A percentile compares a stretch with the other conserved stretches of the same genome.
Conservation (phyloP, 2,113 vertebrate species). For the Chionomys nivalis region DNA sequence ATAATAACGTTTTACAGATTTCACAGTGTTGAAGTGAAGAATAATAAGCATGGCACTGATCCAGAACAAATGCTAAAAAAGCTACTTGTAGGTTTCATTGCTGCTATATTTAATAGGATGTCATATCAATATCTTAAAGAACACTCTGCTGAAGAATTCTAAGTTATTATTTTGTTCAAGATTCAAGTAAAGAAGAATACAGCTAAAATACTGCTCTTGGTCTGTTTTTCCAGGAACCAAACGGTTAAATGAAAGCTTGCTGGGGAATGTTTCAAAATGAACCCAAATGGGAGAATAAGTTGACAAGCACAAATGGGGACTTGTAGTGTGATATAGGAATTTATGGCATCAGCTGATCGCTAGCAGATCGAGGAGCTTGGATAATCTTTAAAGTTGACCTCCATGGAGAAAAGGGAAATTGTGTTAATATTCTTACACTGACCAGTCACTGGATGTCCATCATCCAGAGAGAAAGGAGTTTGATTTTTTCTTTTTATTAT, state of each 20-base stretch:
- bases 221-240: neutral
- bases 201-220: neutral
- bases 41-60: neutral
- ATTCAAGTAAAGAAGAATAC: neutral
- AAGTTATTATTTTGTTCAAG: neutral
- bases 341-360: too few relatives aligned
- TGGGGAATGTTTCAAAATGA: neutral
- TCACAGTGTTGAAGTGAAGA: neutral
- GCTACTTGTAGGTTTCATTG: neutral
- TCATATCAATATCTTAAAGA: neutral
- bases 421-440: neutral
- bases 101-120: neutral
- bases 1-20: neutral
- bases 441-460: neutral
- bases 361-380: neutral
- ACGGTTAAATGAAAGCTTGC: neutral
- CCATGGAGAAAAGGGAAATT: neutral
- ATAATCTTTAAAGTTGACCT: neutral
- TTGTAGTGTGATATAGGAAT: neutral
- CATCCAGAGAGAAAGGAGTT: rapidly evolving
- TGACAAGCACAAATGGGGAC: neutral
- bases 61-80: neutral
- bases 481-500: too few relatives aligned
- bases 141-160: neutral
- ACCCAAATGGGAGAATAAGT: neutral